Conservation (phyloP, 64 coral and sea anemone species). For the Trachythela sp. region DNA sequence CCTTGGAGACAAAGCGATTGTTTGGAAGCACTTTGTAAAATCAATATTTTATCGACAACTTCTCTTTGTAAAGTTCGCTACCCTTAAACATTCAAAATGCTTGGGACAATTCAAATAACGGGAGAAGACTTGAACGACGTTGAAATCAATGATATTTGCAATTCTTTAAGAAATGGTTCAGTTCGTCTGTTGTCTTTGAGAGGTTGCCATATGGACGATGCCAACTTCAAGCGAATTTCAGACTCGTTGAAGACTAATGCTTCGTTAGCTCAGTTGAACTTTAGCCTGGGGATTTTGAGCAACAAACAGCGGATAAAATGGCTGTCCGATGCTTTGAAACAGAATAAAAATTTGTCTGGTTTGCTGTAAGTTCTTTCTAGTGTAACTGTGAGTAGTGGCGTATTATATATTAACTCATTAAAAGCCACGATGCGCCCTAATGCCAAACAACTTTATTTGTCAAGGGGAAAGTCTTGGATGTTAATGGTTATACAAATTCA, state of each 20-base stretch:
- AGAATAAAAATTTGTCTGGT: conserved; percentile 68
- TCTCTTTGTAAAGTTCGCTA: background rate
- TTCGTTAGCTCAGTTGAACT: conserved; percentile 77
- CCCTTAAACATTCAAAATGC: background rate
- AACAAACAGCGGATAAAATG: conserved; percentile 78
- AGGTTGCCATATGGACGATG: conserved; percentile 76
- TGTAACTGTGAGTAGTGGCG: too few relatives aligned
- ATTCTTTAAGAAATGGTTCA: conserved; percentile 73
- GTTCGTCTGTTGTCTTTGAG: conserved; percentile 88
- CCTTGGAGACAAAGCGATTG: too few relatives aligned
- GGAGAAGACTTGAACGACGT: conserved; percentile 75
- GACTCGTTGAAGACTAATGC: conserved; percentile 79
- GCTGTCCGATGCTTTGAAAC: conserved; percentile 68
- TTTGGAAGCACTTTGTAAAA: background rate
- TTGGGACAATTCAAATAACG: conserved; percentile 87
- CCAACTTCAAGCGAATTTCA: conserved; percentile 70
- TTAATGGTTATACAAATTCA: too few relatives aligned
- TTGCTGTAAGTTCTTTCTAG: conserved; percentile 74
- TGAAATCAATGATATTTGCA: conserved; percentile 85
- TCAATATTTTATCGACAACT: background rate
- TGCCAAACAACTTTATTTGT: too few relatives aligned
- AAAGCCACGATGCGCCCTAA: too few relatives aligned
- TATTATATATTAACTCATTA: too few relatives aligned
- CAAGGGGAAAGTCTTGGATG: too few relatives aligned
- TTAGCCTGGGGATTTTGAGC: conserved; percentile 87